Evolutionary conservation across 2,888 invertebrate species (phyloP), one percentile per base, ranked within the genome.

Genomic region (Anodontia alba): DNA sequence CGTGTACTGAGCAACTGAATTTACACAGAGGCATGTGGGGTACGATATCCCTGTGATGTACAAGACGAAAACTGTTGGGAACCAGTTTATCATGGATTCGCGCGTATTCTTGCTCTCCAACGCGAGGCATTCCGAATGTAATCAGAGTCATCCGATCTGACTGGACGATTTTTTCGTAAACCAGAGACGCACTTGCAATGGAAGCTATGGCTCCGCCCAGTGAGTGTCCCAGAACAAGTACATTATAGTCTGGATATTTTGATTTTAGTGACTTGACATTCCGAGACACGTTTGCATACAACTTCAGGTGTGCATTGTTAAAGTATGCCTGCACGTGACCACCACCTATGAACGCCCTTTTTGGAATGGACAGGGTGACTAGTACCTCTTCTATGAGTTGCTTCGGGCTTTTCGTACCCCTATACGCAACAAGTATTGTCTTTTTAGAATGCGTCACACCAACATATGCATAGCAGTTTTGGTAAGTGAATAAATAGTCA

Each of bases 41-140:
- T 31, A 85, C 76, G 42, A 57, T 31, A 43, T 85, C 84, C 8
- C 82, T 77, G 0, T 76, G 29, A 17, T 80, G 57, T 1, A 82
- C 81, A 43, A 85, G 76, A 36, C 84, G 51, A 78, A 80, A 85
- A 67, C 84, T 85, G 62, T 82, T 67, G 15, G 69, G 74, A 8
- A 85, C 84, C 8, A 85, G 72, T 36, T 20, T 72, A 36, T 80
- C 78, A 68, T 80, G 80, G 15, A 72, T 46, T 26, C 38, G 31
- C 15, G 84, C 81, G 69, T 78, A 85, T 29, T 31, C n/a, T 70
- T 82, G 79, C 38, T 81, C 73, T 7, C 84, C 84, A 29, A 82
- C 84, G 38, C 81, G 49, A 20, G 84, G 84, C 84, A 85, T 85
- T 69, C 84, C 84, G 68, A 80, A 85, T 70, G 84, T 85, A 76